phyloP scores from a whole-genome alignment of 2,888 invertebrate species.

The Caenorhabditis sp. region DNA sequence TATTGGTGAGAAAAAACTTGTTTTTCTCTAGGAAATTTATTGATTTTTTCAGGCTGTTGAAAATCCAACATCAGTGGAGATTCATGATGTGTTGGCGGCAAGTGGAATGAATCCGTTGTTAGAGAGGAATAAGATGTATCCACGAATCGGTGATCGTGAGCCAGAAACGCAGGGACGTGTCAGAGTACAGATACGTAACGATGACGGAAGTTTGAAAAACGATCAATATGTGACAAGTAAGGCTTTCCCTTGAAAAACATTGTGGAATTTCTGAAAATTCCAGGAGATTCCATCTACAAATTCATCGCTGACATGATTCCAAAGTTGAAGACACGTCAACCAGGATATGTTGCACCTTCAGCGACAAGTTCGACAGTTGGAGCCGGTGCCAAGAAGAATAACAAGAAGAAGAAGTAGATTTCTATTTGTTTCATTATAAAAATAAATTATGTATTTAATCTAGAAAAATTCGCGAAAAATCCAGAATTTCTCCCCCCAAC shows the following conservation, averaged over 20 bases:
- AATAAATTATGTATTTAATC: conserved; percentile 7
- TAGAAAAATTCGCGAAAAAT: background rate
- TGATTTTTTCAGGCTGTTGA: conserved; percentile 83
- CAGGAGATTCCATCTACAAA: conserved; percentile 55
- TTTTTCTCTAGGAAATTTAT: too few relatives aligned
- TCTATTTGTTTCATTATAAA: background rate
- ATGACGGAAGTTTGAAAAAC: conserved; percentile 62
- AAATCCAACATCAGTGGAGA: conserved; percentile 93
- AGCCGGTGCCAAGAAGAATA: conserved; percentile 40
- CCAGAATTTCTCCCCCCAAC: too few relatives aligned
- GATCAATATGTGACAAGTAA: conserved; percentile 52
- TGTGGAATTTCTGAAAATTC: too few relatives aligned
- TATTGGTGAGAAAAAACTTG: conserved; percentile 77
- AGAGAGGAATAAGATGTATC: conserved; percentile 79
- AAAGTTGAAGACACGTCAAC: conserved; percentile 67
- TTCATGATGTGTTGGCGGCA: conserved; percentile 87
- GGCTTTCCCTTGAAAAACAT: conserved; percentile 3
- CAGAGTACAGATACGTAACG: conserved; percentile 83
- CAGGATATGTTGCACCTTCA: conserved; percentile 46
- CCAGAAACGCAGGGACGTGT: conserved; percentile 83
- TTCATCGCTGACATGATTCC: conserved; percentile 66
- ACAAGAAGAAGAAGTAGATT: conserved; percentile 49
- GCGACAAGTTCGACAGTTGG: conserved; percentile 20
- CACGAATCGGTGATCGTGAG: conserved; percentile 90
- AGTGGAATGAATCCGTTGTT: conserved; percentile 79